Conservation (phyloP, 1,140 invertebrate species). For the Drosophila punjabiensis region DNA sequence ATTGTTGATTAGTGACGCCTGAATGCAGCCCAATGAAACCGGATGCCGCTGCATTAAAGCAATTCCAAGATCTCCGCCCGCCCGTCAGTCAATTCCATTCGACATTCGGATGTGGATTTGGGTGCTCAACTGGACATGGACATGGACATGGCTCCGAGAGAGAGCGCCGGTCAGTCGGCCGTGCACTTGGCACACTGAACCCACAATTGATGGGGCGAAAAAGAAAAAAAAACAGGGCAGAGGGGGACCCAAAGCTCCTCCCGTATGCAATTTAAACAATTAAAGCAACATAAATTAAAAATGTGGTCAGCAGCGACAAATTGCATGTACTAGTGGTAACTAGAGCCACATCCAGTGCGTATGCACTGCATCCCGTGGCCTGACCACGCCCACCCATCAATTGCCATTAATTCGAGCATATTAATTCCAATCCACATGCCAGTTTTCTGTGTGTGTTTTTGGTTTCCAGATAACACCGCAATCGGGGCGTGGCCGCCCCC, state of each 20-base stretch:
- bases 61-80: conserved; percentile 47
- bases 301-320: conserved; percentile 76
- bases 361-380: conserved; percentile 16
- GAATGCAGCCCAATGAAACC: conserved; percentile 65
- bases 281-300: conserved; percentile 81
- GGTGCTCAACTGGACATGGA: conserved; percentile 36
- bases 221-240: conserved; percentile 34
- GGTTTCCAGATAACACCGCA: conserved; percentile 63
- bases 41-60: conserved; percentile 58
- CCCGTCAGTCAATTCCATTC: conserved; percentile 34
- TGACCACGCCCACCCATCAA: conserved; percentile 50
- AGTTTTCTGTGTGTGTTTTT: conserved; percentile 49
- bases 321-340: conserved; percentile 56
- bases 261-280: conserved; percentile 72
- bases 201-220: conserved; percentile 37
- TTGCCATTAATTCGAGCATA: conserved; percentile 79
- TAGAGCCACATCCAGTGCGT: conserved; percentile 33
- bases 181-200: conserved; percentile 39
- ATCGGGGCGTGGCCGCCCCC: conserved; percentile 13
- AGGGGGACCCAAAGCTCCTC: background rate
- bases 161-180: conserved; percentile 27
- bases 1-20: conserved; percentile 80
- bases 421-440: conserved; percentile 72
- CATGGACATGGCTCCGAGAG: conserved; percentile 19
- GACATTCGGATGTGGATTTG: conserved; percentile 11